phyloP scores from a whole-genome alignment of 2,797 vertebrate genomes.

The Oreortyx pictus region DNA sequence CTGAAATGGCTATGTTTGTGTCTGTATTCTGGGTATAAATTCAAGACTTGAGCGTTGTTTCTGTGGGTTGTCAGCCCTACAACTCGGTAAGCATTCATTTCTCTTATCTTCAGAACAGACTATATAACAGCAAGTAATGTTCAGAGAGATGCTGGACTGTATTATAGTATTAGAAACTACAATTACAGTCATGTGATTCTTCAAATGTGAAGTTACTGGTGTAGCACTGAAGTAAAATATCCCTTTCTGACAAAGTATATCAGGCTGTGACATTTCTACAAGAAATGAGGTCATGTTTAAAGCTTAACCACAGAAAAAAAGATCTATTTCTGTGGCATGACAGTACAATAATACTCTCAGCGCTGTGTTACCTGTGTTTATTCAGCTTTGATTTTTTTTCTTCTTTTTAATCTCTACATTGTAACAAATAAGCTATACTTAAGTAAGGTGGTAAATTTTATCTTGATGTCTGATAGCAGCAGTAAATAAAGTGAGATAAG shows the following conservation, averaged over 20 bases:
- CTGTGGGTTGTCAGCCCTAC: neutral
- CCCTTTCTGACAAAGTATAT: neutral
- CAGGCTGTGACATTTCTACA: neutral
- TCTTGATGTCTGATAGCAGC: neutral
- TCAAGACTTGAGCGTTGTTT: neutral
- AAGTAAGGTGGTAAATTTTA: neutral
- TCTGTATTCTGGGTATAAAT: neutral
- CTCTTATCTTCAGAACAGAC: neutral
- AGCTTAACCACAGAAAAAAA: neutral
- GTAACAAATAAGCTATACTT: neutral
- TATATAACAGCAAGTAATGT: neutral
- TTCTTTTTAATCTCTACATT: neutral
- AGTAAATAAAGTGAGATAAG: conserved; percentile 11
- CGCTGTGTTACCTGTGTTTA: neutral
- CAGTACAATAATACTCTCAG: neutral
- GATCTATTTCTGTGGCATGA: neutral
- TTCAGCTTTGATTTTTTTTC: neutral
- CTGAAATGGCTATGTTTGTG: neutral
- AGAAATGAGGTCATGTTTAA: conserved; percentile 21
- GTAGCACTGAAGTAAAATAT: neutral
- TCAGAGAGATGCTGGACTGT: neutral
- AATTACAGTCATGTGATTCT: neutral
- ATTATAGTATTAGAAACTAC: neutral
- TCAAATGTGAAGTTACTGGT: neutral
- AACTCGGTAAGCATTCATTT: neutral